Conservation (phyloP, 2,888 invertebrate genomes). For the Drosophila greeni region DNA sequence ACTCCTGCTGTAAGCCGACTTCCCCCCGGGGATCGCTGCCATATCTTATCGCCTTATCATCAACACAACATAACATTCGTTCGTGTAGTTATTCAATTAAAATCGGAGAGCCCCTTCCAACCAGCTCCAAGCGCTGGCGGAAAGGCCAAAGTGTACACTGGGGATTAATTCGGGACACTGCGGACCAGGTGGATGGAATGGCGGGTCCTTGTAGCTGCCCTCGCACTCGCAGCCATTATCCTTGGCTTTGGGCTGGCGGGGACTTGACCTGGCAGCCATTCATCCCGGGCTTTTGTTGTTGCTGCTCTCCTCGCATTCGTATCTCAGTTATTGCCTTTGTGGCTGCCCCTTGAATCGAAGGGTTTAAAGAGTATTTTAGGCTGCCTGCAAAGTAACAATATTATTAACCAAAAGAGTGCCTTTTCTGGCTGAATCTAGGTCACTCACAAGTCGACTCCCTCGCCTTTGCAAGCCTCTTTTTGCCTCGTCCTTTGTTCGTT, state of each 20-base stretch:
- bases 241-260: constrained; percentile 21
- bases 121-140: constrained; percentile 14
- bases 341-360: constrained; percentile 29
- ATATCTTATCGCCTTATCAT: constrained; percentile 38
- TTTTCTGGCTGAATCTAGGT: neutral
- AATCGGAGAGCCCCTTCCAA: constrained; percentile 31
- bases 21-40: constrained; percentile 16
- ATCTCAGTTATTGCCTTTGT: constrained; percentile 62
- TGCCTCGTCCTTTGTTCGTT: constrained; percentile 13
- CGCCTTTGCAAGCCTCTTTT: neutral
- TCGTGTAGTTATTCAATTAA: constrained; percentile 65
- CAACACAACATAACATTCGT: constrained; percentile 39
- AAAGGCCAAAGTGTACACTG: constrained; percentile 56
- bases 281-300: constrained; percentile 63
- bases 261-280: constrained; percentile 50
- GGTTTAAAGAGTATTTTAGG: neutral
- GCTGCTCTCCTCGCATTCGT: constrained; percentile 38
- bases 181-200: constrained; percentile 9
- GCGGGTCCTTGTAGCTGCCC: neutral
- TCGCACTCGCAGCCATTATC: constrained; percentile 17
- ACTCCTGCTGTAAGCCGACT: constrained; percentile 1
- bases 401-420: too few species aligned
- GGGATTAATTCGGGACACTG: constrained; percentile 61
- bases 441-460: constrained; percentile 3
- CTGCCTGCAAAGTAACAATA: neutral